Conservation (phyloP, 2,888 invertebrate species). For the Macrophya annulata region DNA sequence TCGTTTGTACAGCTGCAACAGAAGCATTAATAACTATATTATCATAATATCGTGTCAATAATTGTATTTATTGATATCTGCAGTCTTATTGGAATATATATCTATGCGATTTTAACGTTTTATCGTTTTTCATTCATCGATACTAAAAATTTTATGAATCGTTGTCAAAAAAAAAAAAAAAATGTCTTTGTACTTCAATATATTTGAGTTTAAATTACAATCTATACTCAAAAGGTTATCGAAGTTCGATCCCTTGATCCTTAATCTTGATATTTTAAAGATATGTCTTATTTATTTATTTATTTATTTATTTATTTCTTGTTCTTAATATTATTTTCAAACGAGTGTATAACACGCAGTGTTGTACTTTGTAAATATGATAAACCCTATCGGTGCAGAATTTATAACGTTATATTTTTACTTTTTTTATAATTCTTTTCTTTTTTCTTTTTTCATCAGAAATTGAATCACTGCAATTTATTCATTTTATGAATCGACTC, state of each 20-base stretch:
- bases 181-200: not conserved
- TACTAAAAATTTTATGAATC: not conserved
- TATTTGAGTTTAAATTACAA: not conserved
- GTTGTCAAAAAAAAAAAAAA: too few species aligned
- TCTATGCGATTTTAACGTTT: not conserved
- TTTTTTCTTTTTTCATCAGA: not conserved
- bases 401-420: too few species aligned
- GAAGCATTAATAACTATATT: not conserved
- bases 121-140: not conserved
- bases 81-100: not conserved
- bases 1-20: not conserved
- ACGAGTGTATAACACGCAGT: too few species aligned
- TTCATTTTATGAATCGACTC: not conserved
- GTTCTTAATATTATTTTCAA: not conserved
- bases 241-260: not conserved
- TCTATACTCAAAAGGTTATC: not conserved
- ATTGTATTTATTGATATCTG: not conserved
- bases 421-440: too few species aligned
- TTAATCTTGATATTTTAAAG: too few species aligned
- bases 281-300: too few species aligned
- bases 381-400: too few species aligned
- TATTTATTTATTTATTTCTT: too few species aligned
- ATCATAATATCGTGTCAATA: not conserved
- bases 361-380: too few species aligned
- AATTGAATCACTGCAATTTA: not conserved